Evolutionary conservation across 2,797 vertebrate species (phyloP).

Genomic region (Caiman crocodilus): DNA sequence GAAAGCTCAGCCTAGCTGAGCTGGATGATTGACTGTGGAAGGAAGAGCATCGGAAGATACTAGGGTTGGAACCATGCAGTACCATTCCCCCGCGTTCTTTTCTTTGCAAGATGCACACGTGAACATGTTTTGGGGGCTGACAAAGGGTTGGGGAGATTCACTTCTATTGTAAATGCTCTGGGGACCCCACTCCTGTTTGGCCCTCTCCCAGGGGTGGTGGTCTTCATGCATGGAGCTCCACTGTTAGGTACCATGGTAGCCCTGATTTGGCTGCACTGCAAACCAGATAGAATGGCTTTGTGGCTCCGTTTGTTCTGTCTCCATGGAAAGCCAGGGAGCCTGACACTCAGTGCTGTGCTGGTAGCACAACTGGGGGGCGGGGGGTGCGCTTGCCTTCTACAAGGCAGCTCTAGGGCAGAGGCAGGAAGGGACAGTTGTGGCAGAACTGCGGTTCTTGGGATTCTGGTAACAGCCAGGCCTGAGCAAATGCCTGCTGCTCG

Average conservation of each 20-base stretch:
- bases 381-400: neutral
- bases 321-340: neutral
- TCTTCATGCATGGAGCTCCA: neutral
- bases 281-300: neutral
- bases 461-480: neutral
- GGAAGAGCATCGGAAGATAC: conserved; percentile 72
- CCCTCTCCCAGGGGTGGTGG: accelerated
- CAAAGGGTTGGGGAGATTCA: neutral
- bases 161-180: neutral
- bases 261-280: neutral
- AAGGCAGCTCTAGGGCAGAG: neutral
- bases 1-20: neutral
- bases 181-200: neutral
- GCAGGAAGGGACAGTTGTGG: neutral
- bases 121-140: neutral
- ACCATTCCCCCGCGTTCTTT: conserved; percentile 53
- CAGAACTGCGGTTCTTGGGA: neutral
- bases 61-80: neutral
- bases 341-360: neutral
- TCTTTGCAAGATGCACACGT: neutral
- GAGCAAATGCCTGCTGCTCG: neutral
- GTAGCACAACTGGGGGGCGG: neutral
- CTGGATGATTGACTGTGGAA: conserved; percentile 16
- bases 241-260: neutral
- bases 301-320: neutral